Conservation (phyloP, 2,888 invertebrate genomes). For the Mythimna lalbum region DNA sequence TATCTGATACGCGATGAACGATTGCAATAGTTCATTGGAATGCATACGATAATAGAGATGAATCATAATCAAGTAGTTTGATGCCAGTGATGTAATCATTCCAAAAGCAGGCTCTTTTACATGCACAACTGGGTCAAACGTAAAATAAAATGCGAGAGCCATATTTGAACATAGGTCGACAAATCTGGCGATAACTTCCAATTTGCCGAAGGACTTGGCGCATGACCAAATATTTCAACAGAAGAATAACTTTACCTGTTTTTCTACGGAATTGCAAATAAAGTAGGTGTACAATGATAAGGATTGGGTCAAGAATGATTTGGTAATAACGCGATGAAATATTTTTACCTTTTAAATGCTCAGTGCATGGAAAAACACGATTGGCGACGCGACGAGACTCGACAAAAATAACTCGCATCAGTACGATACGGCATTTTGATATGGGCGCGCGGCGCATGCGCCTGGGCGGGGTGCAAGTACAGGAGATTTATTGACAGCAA, state of each 20-base stretch:
- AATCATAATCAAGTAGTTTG: constrained; percentile 42
- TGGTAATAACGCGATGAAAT: constrained; percentile 34
- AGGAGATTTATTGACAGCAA: constrained; percentile 45
- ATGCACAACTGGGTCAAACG: constrained; percentile 42
- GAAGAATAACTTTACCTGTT: constrained; percentile 34
- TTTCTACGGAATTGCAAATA: constrained; percentile 19
- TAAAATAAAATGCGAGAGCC: constrained; percentile 47
- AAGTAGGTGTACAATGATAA: constrained; percentile 21
- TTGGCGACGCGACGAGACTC: constrained; percentile 57
- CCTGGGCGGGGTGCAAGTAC: constrained; percentile 56
- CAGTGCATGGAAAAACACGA: constrained; percentile 58
- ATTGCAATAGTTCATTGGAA: constrained; percentile 48
- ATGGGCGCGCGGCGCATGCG: constrained; percentile 57
- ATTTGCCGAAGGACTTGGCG: constrained; percentile 48
- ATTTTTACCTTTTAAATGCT: constrained; percentile 42
- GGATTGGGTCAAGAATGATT: constrained; percentile 7
- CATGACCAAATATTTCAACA: constrained; percentile 53
- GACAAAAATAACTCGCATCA: constrained; percentile 68
- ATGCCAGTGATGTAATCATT: constrained; percentile 44
- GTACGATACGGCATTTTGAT: constrained; percentile 67
- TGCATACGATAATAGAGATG: constrained; percentile 42
- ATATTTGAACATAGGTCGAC: constrained; percentile 45
- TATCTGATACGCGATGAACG: constrained; percentile 35
- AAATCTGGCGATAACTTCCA: constrained; percentile 46
- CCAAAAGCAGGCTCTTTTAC: constrained; percentile 42